phyloP scores from a whole-genome alignment of 2,113 vertebrate genomes.

The Malurus elegans region DNA sequence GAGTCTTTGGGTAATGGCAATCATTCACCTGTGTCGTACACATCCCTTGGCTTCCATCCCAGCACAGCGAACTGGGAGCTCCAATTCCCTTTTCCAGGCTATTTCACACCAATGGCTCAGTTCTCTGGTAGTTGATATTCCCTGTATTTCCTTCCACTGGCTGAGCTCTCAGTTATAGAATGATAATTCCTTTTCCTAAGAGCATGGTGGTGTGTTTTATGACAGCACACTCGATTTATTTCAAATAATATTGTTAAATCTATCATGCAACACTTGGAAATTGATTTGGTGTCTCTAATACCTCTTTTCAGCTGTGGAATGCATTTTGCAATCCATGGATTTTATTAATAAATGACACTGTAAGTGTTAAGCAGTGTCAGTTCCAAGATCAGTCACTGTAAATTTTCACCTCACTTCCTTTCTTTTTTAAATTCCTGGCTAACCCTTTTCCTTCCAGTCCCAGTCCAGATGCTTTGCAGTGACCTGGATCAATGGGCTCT shows the following conservation, averaged over 20 bases:
- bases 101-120: background rate
- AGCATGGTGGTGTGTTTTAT: background rate
- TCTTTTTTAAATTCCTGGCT: background rate
- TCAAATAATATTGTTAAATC: background rate
- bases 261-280: background rate
- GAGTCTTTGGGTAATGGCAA: background rate
- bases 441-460: background rate
- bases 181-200: background rate
- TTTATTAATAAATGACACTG: background rate
- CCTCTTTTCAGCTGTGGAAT: background rate
- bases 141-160: background rate
- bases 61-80: background rate
- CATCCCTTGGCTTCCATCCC: background rate
- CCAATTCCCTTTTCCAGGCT: background rate
- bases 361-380: background rate
- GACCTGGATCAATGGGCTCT: accelerated
- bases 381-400: background rate
- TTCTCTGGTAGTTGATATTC: background rate
- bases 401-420: background rate
- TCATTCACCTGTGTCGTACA: background rate
- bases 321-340: background rate
- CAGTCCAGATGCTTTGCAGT: background rate
- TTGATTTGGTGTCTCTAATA: background rate
- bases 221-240: background rate
- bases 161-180: background rate